Conservation (phyloP, 2,113 vertebrate species). For the Centropus unirufus region DNA sequence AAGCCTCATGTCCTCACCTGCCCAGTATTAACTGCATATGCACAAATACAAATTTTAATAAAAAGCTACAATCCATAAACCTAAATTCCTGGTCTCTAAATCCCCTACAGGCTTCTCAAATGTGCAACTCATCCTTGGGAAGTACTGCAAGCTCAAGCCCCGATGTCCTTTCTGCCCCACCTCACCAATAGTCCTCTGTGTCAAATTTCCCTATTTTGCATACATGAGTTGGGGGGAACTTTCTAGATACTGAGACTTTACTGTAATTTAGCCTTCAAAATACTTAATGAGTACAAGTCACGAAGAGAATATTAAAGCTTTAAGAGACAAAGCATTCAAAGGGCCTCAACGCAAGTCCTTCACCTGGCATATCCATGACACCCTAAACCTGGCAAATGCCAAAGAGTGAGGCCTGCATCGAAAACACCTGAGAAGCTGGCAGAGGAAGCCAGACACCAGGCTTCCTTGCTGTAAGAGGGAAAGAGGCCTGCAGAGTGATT, state of each 20-base stretch:
- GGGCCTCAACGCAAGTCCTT: background rate
- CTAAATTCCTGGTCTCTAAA: background rate
- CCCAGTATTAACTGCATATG: background rate
- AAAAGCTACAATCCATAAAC: background rate
- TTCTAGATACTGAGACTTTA: background rate
- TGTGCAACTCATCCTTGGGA: accelerated
- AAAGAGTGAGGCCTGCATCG: background rate
- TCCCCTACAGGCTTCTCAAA: background rate
- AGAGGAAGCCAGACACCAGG: background rate
- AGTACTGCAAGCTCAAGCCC: background rate
- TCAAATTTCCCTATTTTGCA: background rate
- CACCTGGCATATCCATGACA: background rate
- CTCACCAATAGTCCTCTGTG: background rate
- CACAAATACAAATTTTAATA: background rate
- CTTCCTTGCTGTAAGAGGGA: background rate
- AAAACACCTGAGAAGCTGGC: background rate
- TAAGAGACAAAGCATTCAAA: background rate
- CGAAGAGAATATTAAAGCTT: background rate
- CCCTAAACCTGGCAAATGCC: background rate
- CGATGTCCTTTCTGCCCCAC: background rate
- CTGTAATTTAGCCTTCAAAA: background rate
- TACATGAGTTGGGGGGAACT: background rate
- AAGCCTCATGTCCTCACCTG: background rate
- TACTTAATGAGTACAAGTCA: background rate
- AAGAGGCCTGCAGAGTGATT: background rate